Conservation (phyloP, 2,797 vertebrate species). For the Coilia nasus region DNA sequence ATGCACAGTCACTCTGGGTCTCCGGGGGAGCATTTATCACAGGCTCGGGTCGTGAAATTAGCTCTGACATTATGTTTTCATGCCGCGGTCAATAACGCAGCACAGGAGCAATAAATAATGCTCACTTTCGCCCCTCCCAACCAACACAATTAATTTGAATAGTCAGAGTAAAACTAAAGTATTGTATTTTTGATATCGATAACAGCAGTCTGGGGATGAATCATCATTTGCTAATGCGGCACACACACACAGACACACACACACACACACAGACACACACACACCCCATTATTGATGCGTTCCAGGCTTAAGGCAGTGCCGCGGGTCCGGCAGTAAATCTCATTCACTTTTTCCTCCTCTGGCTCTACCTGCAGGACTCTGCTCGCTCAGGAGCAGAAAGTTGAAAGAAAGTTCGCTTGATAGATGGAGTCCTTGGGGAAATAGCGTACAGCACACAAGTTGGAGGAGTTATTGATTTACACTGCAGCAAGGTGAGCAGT, state of each 20-base stretch:
- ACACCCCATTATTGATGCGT: no score
- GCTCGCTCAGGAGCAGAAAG: constrained; percentile 42
- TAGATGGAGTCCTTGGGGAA: constrained; percentile 57
- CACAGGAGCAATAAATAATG: not conserved
- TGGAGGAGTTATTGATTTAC: constrained; percentile 11
- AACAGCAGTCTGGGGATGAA: constrained; percentile 47
- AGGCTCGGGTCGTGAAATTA: not conserved
- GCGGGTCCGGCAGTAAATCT: no score
- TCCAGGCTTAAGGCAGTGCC: no score
- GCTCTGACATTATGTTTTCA: not conserved
- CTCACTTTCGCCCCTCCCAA: not conserved
- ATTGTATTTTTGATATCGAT: constrained; percentile 53
- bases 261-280: not conserved
- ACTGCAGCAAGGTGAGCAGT: constrained; percentile 8
- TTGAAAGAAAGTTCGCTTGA: constrained; percentile 42
- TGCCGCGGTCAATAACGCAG: not conserved
- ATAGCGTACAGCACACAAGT: constrained; percentile 13
- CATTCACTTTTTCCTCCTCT: not conserved
- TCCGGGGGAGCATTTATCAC: not conserved
- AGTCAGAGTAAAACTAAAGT: not conserved
- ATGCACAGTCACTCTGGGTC: not conserved
- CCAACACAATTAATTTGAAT: not conserved
- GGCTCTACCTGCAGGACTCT: constrained; percentile 48
- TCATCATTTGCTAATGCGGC: constrained; percentile 53
- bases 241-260: constrained; percentile 6